These are phyloP conservation scores for Gambusia yucatana DNA, from an alignment of 2,797 vertebrate genomes.

Conservation along the genomic window DNA sequence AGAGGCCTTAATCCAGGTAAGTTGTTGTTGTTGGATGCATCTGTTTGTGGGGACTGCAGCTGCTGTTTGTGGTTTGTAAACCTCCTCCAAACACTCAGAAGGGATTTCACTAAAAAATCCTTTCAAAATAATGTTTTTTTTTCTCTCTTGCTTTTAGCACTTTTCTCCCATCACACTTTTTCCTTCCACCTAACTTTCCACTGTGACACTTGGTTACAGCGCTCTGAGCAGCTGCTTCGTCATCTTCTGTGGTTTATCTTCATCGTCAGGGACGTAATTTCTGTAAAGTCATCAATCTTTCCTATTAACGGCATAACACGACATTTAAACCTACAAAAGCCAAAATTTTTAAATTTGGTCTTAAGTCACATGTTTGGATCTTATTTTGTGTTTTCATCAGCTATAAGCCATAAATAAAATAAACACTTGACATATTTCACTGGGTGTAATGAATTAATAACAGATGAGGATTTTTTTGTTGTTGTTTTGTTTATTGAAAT, in stretches of 20 bases:
- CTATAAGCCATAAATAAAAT: not conserved
- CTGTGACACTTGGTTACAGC: not conserved
- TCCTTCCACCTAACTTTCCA: not conserved
- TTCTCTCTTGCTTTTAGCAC: not conserved
- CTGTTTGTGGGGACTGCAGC: not conserved
- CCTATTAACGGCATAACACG: not conserved
- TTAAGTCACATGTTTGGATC: not conserved
- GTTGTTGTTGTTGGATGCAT: too few species aligned
- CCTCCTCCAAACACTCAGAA: not conserved
- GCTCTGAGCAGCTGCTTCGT: not conserved
- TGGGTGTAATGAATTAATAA: too few species aligned
- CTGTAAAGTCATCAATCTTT: not conserved
- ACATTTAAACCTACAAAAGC: not conserved
- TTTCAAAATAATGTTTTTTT: not conserved
- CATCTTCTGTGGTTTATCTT: not conserved
- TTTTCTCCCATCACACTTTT: not conserved
- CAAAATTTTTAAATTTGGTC: not conserved
- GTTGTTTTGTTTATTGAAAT: too few species aligned
- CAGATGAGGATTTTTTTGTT: too few species aligned
- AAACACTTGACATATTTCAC: too few species aligned
- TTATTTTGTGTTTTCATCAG: not conserved
- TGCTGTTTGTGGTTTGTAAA: not conserved
- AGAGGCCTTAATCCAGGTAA: not conserved
- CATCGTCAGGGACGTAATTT: not conserved
- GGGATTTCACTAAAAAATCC: not conserved